These are phyloP conservation scores for Pseudomyrmex gracilis DNA, from an alignment of 1,140 invertebrate species.

Conservation along the genomic window DNA sequence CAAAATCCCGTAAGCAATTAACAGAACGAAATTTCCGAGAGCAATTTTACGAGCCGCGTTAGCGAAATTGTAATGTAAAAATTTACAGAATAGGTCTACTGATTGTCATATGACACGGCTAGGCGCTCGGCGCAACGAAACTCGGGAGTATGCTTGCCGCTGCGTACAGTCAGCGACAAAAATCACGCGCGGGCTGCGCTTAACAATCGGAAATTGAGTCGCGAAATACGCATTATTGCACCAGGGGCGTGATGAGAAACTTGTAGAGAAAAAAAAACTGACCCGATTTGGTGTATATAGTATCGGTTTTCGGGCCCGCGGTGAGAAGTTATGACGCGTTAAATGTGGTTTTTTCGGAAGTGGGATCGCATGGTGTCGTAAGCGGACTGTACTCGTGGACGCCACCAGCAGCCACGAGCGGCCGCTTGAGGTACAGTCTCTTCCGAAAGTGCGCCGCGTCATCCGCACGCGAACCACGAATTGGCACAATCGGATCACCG, in stretches of 20 bases:
- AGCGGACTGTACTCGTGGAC: constrained; percentile 76
- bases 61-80: too few species aligned
- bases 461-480: constrained; percentile 15
- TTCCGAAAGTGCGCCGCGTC: constrained; percentile 22
- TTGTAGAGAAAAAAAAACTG: constrained; percentile 78
- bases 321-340: constrained; percentile 67
- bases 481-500: constrained; percentile 70
- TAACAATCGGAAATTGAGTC: constrained; percentile 41
- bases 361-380: constrained; percentile 33
- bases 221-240: constrained; percentile 75
- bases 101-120: constrained; percentile 80
- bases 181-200: constrained; percentile 15
- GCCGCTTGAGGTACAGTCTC: constrained; percentile 74
- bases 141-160: constrained; percentile 64
- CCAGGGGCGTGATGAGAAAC: constrained; percentile 78
- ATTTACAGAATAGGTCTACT: constrained; percentile 51
- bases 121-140: constrained; percentile 65
- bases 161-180: constrained; percentile 70
- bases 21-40: too few species aligned
- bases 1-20: too few species aligned
- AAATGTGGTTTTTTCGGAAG: constrained; percentile 66
- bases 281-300: constrained; percentile 76
- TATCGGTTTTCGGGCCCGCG: constrained; percentile 49
- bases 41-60: too few species aligned
- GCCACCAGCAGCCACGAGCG: constrained; percentile 78